Conservation (phyloP, 2,888 invertebrate species). For the Cyrtodaria siliqua region DNA sequence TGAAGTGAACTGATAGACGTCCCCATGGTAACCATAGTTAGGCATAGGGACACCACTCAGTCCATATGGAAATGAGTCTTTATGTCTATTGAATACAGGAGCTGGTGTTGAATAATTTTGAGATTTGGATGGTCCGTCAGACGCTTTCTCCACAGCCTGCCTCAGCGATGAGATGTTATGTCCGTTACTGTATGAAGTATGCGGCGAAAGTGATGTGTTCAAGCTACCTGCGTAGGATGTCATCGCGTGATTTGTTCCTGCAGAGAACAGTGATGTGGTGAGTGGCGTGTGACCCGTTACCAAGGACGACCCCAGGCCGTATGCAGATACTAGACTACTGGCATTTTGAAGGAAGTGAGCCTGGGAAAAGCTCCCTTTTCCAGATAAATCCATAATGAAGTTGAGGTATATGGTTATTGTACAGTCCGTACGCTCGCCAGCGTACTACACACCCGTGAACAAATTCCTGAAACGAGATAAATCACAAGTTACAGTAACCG, state of each 20-base stretch:
- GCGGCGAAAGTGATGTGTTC: constrained; percentile 51
- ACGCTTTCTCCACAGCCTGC: constrained; percentile 30
- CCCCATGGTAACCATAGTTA: constrained; percentile 78
- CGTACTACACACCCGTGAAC: constrained; percentile 55
- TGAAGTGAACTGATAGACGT: constrained; percentile 79
- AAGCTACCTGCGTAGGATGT: constrained; percentile 61
- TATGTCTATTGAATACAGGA: constrained; percentile 61
- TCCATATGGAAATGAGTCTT: constrained; percentile 79
- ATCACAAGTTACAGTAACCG: too few relatives aligned
- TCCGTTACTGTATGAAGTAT: constrained; percentile 61
- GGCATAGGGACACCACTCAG: constrained; percentile 81
- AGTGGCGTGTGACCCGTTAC: constrained; percentile 48
- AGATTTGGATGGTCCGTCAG: constrained; percentile 51
- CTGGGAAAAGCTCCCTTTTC: constrained; percentile 54
- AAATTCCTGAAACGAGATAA: constrained; percentile 58
- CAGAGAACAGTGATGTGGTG: constrained; percentile 55
- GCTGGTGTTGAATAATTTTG: constrained; percentile 58
- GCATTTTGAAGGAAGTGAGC: constrained; percentile 58
- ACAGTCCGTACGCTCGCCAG: constrained; percentile 25
- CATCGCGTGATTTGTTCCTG: constrained; percentile 46
- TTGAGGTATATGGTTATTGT: constrained; percentile 34
- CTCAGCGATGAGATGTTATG: constrained; percentile 51
- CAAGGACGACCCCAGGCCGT: constrained; percentile 51
- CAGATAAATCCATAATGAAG: constrained; percentile 55
- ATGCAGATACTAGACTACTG: constrained; percentile 58